Percentiles rank a stretch among this genome's conserved stretches.
phyloP scores from a whole-genome alignment of 2,888 invertebrate species.

The Eledona agricola region DNA sequence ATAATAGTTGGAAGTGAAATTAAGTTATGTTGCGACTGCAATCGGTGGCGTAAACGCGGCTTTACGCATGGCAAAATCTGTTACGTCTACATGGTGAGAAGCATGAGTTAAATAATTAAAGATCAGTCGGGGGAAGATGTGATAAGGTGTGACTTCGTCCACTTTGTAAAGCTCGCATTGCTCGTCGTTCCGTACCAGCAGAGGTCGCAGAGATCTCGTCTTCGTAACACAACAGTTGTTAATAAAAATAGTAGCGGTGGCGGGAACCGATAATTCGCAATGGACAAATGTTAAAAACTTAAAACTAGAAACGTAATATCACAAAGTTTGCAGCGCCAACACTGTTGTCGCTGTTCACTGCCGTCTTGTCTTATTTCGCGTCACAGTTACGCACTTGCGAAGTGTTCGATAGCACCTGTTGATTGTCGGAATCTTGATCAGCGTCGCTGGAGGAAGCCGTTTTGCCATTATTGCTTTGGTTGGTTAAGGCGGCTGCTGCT shows the following conservation, averaged over 20 bases:
- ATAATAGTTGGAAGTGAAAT: too few species aligned
- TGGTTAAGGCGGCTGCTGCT: conserved; percentile 41
- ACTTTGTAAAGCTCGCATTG: too few species aligned
- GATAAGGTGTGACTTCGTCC: too few species aligned
- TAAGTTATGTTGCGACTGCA: too few species aligned
- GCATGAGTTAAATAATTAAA: too few species aligned
- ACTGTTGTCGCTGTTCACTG: conserved; percentile 18
- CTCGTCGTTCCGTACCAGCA: too few species aligned
- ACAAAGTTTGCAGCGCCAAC: conserved; percentile 32
- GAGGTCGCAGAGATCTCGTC: conserved; percentile 6
- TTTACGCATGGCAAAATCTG: too few species aligned
- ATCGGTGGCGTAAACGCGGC: too few species aligned
- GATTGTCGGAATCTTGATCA: conserved; percentile 14
- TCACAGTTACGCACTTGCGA: conserved; percentile 16
- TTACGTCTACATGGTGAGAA: too few species aligned
- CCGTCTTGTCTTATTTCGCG: conserved; percentile 18
- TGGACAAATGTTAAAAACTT: conserved; percentile 28
- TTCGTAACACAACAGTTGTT: conserved; percentile 7
- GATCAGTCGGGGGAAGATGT: too few species aligned
- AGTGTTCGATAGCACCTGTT: conserved; percentile 26
- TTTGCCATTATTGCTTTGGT: conserved; percentile 28
- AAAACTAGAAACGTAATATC: conserved; percentile 24
- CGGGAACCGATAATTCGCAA: conserved; percentile 20
- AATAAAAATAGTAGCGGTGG: conserved; percentile 15
- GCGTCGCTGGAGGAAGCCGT: conserved; percentile 21